Base-by-base conservation (phyloP, 2,888 invertebrate genomes). In the Drosophila ustulata region DNA sequence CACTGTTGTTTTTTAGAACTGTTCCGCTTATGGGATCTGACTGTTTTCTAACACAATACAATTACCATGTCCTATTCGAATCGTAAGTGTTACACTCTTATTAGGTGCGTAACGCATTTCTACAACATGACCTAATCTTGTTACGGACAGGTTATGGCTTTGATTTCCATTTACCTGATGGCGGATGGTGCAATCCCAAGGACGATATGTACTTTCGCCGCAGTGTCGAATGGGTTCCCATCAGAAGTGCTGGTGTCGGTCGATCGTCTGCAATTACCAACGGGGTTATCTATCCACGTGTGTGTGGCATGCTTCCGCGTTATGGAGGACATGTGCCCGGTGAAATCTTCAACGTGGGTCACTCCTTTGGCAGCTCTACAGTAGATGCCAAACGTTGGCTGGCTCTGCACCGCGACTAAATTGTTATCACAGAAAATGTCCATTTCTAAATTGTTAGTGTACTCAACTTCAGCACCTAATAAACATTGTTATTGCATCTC, bases 321-420 rank as follows among this genome's bases (percentile, higher is more conserved):
- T 97, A 96, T 91, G 94, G 94, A 3, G 96, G 96, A 0, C 96
- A 96, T 88, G 95, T 96, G 69, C 96, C 96, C 0, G 96, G 96
- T 26, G 94, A 93, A 65, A 93, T 94, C 78, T 96, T 95, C 91
- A 94, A 95, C 13, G 95, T 94, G 92, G 96, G 96, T 11, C 95
- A 95, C 90, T 96, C 96, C 0, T 96, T 94, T 91, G 96, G 96
- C 26, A 95, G 94, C 75, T 95, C 95, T 88, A 95, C 96, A 0
- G 93, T 95, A 79, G 95, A 96, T 88, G 96, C 96, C 0, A 96
- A 96, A 89, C 93, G 95, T 73, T 96, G 96, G 95, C 92, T 96
- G 61, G 93, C 95, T 28, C 51, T 83, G 62, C 85, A 90, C 57
- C 85, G 80, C 25, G 82, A 88, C 51, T 90, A 74, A 84, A 56